Conservation (phyloP, 2,797 vertebrate species). For the Lepilemur ruficaudatus region DNA sequence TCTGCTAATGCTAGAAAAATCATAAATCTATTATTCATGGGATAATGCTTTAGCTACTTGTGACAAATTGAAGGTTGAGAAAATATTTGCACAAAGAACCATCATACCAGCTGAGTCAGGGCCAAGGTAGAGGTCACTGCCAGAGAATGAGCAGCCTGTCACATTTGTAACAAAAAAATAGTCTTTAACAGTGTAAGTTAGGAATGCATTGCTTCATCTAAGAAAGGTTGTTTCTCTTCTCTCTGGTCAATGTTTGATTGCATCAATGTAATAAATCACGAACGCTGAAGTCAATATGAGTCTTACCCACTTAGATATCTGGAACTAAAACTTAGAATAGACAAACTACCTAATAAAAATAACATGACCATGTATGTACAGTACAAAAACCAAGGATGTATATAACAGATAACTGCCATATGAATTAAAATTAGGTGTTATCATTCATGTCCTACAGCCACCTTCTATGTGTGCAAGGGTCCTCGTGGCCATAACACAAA, state of each 20-base stretch:
- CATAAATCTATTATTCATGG: slow-evolving; percentile 71
- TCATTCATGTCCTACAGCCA: background rate
- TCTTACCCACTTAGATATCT: slow-evolving; percentile 20
- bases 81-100: slow-evolving; percentile 72
- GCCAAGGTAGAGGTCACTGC: slow-evolving; percentile 55
- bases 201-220: slow-evolving; percentile 43
- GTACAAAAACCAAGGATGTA: slow-evolving; percentile 24
- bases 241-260: background rate
- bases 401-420: background rate
- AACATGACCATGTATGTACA: background rate
- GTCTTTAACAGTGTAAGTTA: background rate
- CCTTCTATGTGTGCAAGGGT: background rate
- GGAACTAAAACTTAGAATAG: slow-evolving; percentile 30
- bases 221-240: slow-evolving; percentile 41
- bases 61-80: slow-evolving; percentile 75
- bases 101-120: slow-evolving; percentile 49
- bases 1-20: slow-evolving; percentile 65
- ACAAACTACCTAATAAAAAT: slow-evolving; percentile 38
- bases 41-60: slow-evolving; percentile 71
- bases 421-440: slow-evolving; percentile 16
- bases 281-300: slow-evolving; percentile 39
- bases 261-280: slow-evolving; percentile 38
- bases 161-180: background rate
- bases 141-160: slow-evolving; percentile 25
- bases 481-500: background rate